Percentiles rank a stretch among this genome's conserved stretches.
phyloP scores from a whole-genome alignment of 2,797 vertebrate genomes.

The Rhabdomys pumilio region DNA sequence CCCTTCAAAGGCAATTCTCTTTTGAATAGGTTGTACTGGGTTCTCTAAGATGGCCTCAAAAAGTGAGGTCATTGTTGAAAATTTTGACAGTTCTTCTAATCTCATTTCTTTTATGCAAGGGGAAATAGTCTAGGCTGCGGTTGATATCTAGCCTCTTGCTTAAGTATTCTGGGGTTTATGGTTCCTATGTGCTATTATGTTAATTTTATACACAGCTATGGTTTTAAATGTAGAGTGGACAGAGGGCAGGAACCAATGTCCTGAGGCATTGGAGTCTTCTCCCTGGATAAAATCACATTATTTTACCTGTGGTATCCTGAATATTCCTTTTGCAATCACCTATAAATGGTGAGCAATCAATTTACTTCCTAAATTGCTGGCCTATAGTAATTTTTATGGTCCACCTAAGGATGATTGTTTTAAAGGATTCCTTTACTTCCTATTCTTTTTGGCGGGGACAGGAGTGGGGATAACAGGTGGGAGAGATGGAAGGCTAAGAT shows the following conservation, averaged over 20 bases:
- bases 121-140: neutral
- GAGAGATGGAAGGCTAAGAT: neutral
- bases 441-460: neutral
- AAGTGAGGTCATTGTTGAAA: neutral
- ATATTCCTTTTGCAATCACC: neutral
- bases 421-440: neutral
- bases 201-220: neutral
- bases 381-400: slow-evolving; percentile 22
- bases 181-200: neutral
- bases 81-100: slow-evolving; percentile 38
- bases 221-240: neutral
- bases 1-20: neutral
- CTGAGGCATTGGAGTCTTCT: neutral
- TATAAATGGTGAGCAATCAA: neutral
- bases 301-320: neutral
- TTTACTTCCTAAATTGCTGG: neutral
- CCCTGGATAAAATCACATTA: neutral
- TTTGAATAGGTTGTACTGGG: neutral
- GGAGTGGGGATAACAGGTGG: neutral
- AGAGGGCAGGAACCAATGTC: neutral
- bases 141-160: neutral
- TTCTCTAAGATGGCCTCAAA: neutral
- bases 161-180: neutral
- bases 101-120: neutral
- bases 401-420: neutral